Conservation (phyloP, 2,113 vertebrate genomes). For the Oryzias curvinotus region DNA sequence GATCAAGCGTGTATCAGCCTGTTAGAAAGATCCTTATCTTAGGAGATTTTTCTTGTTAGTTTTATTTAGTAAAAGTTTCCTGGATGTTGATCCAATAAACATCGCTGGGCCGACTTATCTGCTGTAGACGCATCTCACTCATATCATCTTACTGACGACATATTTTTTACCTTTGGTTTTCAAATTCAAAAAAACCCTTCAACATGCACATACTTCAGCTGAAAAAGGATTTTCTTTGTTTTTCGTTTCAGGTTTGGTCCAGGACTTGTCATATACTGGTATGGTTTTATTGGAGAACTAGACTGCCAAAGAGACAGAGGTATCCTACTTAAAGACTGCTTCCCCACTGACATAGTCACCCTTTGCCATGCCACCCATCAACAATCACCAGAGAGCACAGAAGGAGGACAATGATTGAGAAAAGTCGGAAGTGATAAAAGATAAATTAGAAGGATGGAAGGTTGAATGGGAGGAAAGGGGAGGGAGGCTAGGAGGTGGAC, state of each 20-base stretch:
- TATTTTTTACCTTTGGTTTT: background rate
- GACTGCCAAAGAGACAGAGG: constrained; percentile 95
- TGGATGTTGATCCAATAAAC: constrained; percentile 70
- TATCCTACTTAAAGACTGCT: constrained; percentile 93
- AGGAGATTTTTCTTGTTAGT: constrained; percentile 61
- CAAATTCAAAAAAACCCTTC: no score
- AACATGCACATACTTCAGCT: no score
- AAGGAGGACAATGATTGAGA: constrained; percentile 39
- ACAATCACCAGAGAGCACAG: constrained; percentile 38
- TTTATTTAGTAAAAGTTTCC: constrained; percentile 67
- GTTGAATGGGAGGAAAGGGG: constrained; percentile 47
- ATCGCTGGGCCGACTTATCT: constrained; percentile 35
- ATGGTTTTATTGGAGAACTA: constrained; percentile 93
- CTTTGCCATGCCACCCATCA: constrained; percentile 75
- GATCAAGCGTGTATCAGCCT: constrained; percentile 64
- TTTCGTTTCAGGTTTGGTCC: constrained; percentile 88
- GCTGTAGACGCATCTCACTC: constrained; percentile 31
- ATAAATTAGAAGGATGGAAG: constrained; percentile 13
- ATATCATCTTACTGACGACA: constrained; percentile 16
- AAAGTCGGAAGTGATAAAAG: constrained; percentile 10
- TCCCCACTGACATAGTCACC: constrained; percentile 93
- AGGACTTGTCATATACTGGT: constrained; percentile 98
- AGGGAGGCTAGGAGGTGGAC: constrained; percentile 32
- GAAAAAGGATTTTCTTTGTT: constrained; percentile 9
- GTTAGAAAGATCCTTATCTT: constrained; percentile 65